phyloP scores from a whole-genome alignment of 2,888 invertebrate species.

The Rugalucina vietnamica region DNA sequence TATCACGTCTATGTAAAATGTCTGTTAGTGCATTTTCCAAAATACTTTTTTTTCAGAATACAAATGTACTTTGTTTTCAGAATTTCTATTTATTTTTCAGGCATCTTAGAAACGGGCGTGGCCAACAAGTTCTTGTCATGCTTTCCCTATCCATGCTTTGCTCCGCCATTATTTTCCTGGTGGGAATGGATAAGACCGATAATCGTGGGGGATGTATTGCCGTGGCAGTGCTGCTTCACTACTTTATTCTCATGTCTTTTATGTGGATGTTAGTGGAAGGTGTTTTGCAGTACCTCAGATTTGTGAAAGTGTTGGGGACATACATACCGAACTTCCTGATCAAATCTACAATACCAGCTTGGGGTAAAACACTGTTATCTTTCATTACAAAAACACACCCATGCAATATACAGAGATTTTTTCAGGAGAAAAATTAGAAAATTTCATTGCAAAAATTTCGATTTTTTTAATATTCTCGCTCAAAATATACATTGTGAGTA shows the following conservation, averaged over 20 bases:
- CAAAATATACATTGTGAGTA: too few relatives aligned
- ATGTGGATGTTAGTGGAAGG: slow-evolving; percentile 90
- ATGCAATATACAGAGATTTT: too few relatives aligned
- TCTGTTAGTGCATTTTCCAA: too few relatives aligned
- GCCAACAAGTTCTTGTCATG: slow-evolving; percentile 88
- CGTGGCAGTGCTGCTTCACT: slow-evolving; percentile 88
- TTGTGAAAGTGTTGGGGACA: slow-evolving; percentile 88
- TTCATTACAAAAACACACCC: too few relatives aligned
- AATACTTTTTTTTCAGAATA: too few relatives aligned
- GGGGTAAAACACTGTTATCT: too few relatives aligned
- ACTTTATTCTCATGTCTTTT: slow-evolving; percentile 85
- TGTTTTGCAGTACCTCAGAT: slow-evolving; percentile 88
- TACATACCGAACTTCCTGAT: slow-evolving; percentile 86
- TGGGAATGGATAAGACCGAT: slow-evolving; percentile 78
- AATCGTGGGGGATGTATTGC: slow-evolving; percentile 85
- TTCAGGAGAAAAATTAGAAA: too few relatives aligned
- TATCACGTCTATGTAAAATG: too few relatives aligned
- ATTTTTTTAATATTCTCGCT: too few relatives aligned
- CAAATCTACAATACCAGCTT: slow-evolving; percentile 88
- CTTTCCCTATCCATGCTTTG: slow-evolving; percentile 87
- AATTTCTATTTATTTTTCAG: slow-evolving; percentile 60
- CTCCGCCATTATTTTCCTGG: slow-evolving; percentile 85
- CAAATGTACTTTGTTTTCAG: too few relatives aligned
- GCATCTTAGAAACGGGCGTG: slow-evolving; percentile 87
- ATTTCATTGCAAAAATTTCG: too few relatives aligned